phyloP scores from a whole-genome alignment of 2,113 vertebrate genomes.

The Tyto alba region DNA sequence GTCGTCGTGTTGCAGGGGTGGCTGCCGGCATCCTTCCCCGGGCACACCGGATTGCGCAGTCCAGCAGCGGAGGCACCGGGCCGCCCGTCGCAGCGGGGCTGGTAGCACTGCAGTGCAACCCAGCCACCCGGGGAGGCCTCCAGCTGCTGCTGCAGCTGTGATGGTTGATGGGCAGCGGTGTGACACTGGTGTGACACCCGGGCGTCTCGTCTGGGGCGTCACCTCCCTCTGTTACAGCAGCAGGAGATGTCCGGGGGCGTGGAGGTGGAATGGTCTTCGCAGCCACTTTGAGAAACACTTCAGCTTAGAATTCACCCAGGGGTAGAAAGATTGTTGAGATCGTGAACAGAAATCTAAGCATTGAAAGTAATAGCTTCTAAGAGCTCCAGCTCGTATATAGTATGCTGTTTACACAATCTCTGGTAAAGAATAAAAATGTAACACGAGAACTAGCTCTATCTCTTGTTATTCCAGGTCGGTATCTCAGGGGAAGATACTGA shows the following conservation, averaged over 20 bases:
- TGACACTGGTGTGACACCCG: neutral
- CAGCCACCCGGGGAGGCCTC: neutral
- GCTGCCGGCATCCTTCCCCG: neutral
- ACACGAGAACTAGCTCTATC: neutral
- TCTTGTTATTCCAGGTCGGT: slow-evolving; percentile 45
- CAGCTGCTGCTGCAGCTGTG: neutral
- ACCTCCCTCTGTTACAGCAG: neutral
- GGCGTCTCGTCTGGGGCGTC: fast-evolving
- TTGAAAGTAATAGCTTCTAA: neutral
- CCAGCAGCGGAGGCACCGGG: neutral
- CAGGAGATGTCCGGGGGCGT: fast-evolving
- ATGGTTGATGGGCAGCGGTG: neutral
- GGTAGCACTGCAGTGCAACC: neutral
- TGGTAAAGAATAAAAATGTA: neutral
- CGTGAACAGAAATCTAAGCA: neutral
- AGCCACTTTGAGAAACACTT: fast-evolving
- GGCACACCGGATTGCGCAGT: fast-evolving
- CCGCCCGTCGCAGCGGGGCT: neutral
- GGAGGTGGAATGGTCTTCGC: neutral
- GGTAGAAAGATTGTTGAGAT: neutral
- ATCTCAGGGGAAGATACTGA: neutral
- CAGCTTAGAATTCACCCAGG: neutral
- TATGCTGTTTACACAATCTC: neutral
- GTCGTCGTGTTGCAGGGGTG: fast-evolving
- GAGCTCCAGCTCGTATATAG: neutral